Evolutionary conservation across 2,113 vertebrate genomes (phyloP), one percentile per base, ranked within the genome.

Genomic region (Tychaedon coryphoeus): DNA sequence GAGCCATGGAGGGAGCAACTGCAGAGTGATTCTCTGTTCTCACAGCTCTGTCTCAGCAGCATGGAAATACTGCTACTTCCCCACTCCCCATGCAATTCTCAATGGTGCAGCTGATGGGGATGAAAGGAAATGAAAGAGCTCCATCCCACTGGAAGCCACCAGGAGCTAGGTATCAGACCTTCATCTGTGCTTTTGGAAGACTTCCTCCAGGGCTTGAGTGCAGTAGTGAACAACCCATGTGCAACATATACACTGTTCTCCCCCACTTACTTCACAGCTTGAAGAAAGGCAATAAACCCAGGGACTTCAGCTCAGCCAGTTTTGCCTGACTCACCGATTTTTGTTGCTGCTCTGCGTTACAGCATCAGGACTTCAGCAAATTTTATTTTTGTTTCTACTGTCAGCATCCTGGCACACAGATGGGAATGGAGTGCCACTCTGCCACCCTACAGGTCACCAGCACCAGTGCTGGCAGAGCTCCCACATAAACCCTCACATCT

Each of bases 1-100:
- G 23, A 83, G 38, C 20, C 0, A 0, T 0, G 0, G 3, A 42
- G 43, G 26, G 16, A 82, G 85, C 0, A 0, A 78, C 1, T 9
- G 15, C 64, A 79, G 58, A 82, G 48, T 1, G 0, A 81, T 65
- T 61, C 29, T 67, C 75, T 72, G 33, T 54, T 87, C 70, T 38
- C 8, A 0, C n/a, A 91, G 77, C 26, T 92, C 77, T 79, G 77
- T 71, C 73, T 90, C 3, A 0, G 45, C 70, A 85, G 77, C 48
- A 28, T 12, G 57, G 86, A 94, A 90, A 82, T 33, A 42, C 43
- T 50, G 47, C 58, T 48, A 22, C 65, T 88, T 90, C 75, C 62
- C 58, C 2, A 2, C 62, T 83, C 70, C 43, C 72, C 42, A 38
- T 20, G 62, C 78, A 93, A 64, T 54, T 83, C 88, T 51, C 86